A percentile compares a stretch with the other conserved stretches of the same genome.
phyloP scores from a whole-genome alignment of 2,888 invertebrate genomes.

The Netelia melanura region DNA sequence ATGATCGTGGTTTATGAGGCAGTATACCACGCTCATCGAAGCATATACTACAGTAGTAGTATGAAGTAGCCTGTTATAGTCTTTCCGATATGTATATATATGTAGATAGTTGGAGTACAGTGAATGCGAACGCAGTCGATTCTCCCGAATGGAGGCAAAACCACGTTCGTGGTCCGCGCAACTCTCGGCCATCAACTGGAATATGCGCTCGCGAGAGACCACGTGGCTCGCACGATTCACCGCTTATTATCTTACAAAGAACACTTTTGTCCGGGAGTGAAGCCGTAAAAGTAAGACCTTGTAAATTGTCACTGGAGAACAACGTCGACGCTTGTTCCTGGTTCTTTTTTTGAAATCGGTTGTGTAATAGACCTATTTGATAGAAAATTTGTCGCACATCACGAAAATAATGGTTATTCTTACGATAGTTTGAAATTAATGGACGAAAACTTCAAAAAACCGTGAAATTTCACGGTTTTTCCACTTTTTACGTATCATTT shows the following conservation, averaged over 20 bases:
- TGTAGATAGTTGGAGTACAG: not conserved
- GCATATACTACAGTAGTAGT: conserved; percentile 20
- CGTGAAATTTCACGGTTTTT: too few relatives aligned
- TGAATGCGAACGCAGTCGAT: conserved; percentile 19
- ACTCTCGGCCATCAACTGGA: conserved; percentile 38
- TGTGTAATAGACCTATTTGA: too few relatives aligned
- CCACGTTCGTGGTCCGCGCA: conserved; percentile 28
- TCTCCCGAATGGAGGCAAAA: conserved; percentile 40
- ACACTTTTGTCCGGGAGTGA: conserved; percentile 72
- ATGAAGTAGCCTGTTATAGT: conserved; percentile 2
- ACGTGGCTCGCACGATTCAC: conserved; percentile 52
- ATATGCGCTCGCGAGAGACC: conserved; percentile 19
- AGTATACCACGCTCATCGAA: conserved; percentile 78
- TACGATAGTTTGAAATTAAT: too few relatives aligned
- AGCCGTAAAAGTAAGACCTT: conserved; percentile 76
- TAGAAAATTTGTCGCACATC: too few relatives aligned
- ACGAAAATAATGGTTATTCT: too few relatives aligned
- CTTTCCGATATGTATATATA: conserved; percentile 22
- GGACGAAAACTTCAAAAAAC: too few relatives aligned
- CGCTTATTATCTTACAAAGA: conserved; percentile 75
- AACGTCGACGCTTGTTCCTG: conserved; percentile 9
- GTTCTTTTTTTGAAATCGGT: not conserved
- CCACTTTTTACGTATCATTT: too few relatives aligned
- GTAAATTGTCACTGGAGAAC: conserved; percentile 71
- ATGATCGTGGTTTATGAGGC: conserved; percentile 83